Conservation (phyloP, 2,888 invertebrate genomes). For the Ernsta delagoae region DNA sequence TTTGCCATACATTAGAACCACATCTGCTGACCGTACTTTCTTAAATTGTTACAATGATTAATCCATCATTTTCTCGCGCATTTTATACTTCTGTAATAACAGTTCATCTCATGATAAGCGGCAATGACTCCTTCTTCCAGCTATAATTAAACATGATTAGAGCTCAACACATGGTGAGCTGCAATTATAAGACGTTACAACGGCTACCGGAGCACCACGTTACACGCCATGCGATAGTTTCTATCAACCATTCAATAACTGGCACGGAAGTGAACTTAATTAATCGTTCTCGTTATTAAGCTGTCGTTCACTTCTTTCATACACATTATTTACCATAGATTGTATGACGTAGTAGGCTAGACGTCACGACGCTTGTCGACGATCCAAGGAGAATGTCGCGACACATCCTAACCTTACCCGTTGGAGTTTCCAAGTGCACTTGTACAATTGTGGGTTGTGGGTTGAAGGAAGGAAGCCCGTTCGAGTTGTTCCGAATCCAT, state of each 20-base stretch:
- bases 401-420: slow-evolving; percentile 60
- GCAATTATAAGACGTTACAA: too few species aligned
- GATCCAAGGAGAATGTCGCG: slow-evolving; percentile 29
- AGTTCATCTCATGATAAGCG: too few species aligned
- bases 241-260: slow-evolving; percentile 40
- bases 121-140: too few species aligned
- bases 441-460: slow-evolving; percentile 40
- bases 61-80: too few species aligned
- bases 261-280: slow-evolving; percentile 73
- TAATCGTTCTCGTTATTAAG: slow-evolving; percentile 56
- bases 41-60: too few species aligned
- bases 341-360: background rate
- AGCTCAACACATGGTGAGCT: too few species aligned
- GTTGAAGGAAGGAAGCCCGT: slow-evolving; percentile 59
- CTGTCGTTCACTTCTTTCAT: slow-evolving; percentile 51
- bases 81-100: too few species aligned
- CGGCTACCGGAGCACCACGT: too few species aligned
- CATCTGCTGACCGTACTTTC: too few species aligned
- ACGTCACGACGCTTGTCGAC: background rate
- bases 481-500: slow-evolving; percentile 64
- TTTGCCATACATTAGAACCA: too few species aligned
- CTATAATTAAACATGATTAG: too few species aligned
- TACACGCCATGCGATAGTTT: too few species aligned
- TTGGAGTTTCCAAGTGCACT: slow-evolving; percentile 56
- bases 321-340: slow-evolving; percentile 45